Percentiles rank a stretch among this genome's conserved stretches.
phyloP scores from a whole-genome alignment of 2,797 vertebrate genomes.

The Lateolabrax maculatus region DNA sequence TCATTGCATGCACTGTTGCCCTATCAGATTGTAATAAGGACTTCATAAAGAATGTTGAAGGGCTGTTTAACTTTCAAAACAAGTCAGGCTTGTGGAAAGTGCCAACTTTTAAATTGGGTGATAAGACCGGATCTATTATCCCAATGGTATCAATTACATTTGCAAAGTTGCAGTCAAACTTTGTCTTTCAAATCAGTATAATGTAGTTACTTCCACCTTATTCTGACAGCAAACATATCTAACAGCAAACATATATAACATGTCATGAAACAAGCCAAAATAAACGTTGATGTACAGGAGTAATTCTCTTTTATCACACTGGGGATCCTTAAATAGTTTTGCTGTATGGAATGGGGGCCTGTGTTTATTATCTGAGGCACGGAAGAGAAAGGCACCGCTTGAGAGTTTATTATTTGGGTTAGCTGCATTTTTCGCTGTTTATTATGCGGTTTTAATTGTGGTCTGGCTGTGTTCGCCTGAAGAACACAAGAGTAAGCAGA shows the following conservation, averaged over 20 bases:
- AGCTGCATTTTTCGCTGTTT: slow-evolving; percentile 70
- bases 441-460: slow-evolving; percentile 76
- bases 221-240: slow-evolving; percentile 20
- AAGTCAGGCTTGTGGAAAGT: background rate
- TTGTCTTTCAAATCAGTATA: background rate
- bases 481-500: slow-evolving; percentile 49
- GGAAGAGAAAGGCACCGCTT: slow-evolving; percentile 44
- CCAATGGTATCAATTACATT: background rate
- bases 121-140: background rate
- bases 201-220: slow-evolving; percentile 5
- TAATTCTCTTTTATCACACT: slow-evolving; percentile 68
- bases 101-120: background rate
- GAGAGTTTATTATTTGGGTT: slow-evolving; percentile 72
- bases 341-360: slow-evolving; percentile 11
- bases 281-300: slow-evolving; percentile 38
- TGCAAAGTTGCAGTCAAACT: background rate
- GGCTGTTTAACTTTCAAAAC: too few relatives aligned
- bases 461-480: slow-evolving; percentile 43
- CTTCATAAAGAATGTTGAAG: too few relatives aligned
- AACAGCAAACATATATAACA: slow-evolving; percentile 37
- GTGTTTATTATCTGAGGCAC: slow-evolving; percentile 56
- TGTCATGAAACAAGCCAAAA: slow-evolving; percentile 26
- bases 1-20: too few relatives aligned
- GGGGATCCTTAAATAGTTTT: slow-evolving; percentile 46
- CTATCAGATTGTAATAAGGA: too few relatives aligned